These are phyloP conservation scores for Sericinus montela DNA, from an alignment of 2,888 invertebrate genomes.

Conservation along the genomic window DNA sequence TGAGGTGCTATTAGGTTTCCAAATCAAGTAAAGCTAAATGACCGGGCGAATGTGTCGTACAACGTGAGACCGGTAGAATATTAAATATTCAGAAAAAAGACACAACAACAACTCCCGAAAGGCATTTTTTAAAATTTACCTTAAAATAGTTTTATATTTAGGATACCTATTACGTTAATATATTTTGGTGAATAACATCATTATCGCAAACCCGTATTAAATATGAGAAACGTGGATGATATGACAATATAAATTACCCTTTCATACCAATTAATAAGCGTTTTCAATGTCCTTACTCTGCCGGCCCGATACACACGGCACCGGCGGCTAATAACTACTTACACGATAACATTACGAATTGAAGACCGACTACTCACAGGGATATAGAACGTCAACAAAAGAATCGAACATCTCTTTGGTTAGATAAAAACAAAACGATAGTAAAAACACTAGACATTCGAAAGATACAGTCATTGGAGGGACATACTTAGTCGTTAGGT, in stretches of 20 bases:
- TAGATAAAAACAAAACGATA: constrained; percentile 69
- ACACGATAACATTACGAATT: constrained; percentile 70
- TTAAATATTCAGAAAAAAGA: constrained; percentile 70
- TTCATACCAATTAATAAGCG: constrained; percentile 80
- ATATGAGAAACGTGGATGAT: constrained; percentile 79
- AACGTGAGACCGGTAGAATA: constrained; percentile 64
- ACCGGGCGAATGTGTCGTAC: constrained; percentile 53
- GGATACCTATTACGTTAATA: constrained; percentile 73
- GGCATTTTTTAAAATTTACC: constrained; percentile 75
- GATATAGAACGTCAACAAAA: constrained; percentile 65
- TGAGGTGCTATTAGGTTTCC: constrained; percentile 70
- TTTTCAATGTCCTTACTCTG: constrained; percentile 78
- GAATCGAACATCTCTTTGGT: constrained; percentile 70
- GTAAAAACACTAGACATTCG: constrained; percentile 71
- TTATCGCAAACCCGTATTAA: constrained; percentile 80
- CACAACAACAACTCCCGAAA: constrained; percentile 68
- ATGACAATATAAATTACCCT: constrained; percentile 80
- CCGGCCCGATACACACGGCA: constrained; percentile 63
- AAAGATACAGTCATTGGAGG: constrained; percentile 76
- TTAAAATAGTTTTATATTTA: constrained; percentile 71
- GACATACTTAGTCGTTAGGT: constrained; percentile 74
- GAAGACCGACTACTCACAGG: constrained; percentile 73
- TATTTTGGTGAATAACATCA: constrained; percentile 78
- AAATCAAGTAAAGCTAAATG: constrained; percentile 64
- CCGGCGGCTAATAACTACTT: constrained; percentile 70